Evolutionary conservation across 1,140 invertebrate genomes (phyloP).

Genomic region (Ostrea denselamellosa): DNA sequence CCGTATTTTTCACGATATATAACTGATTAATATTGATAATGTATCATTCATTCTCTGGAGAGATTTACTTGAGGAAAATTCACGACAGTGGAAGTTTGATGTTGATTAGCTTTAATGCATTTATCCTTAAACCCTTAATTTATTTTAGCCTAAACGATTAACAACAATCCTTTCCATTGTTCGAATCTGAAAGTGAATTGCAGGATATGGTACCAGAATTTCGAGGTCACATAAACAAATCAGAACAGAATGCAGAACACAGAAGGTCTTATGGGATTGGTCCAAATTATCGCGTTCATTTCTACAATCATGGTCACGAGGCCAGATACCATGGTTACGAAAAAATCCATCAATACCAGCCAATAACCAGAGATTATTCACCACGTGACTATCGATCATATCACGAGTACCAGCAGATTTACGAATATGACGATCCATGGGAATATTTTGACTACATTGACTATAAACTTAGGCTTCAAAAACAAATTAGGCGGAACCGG

Average conservation of each 20-base stretch:
- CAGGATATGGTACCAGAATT: too few species aligned
- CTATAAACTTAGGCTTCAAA: not conserved
- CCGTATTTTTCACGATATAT: too few species aligned
- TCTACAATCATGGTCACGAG: not conserved
- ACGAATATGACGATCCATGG: slow-evolving; percentile 4
- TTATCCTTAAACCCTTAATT: too few species aligned
- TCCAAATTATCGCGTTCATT: not conserved
- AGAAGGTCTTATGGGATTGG: slow-evolving; percentile 4
- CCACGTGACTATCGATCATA: not conserved
- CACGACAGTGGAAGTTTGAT: too few species aligned
- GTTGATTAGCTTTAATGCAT: too few species aligned
- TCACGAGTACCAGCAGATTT: not conserved
- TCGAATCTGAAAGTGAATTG: too few species aligned
- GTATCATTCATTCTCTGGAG: too few species aligned
- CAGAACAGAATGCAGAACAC: not conserved
- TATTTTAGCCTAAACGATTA: too few species aligned
- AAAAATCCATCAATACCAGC: slow-evolving; percentile 6
- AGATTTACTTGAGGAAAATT: too few species aligned
- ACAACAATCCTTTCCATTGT: too few species aligned
- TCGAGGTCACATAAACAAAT: not conserved
- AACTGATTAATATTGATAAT: too few species aligned
- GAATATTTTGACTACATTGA: slow-evolving; percentile 9
- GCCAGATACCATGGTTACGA: slow-evolving; percentile 20
- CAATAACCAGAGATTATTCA: slow-evolving; percentile 7
- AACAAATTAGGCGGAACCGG: not conserved